Base-by-base conservation (phyloP, 2,113 vertebrate species). In the Ammospiza nelsoni region DNA sequence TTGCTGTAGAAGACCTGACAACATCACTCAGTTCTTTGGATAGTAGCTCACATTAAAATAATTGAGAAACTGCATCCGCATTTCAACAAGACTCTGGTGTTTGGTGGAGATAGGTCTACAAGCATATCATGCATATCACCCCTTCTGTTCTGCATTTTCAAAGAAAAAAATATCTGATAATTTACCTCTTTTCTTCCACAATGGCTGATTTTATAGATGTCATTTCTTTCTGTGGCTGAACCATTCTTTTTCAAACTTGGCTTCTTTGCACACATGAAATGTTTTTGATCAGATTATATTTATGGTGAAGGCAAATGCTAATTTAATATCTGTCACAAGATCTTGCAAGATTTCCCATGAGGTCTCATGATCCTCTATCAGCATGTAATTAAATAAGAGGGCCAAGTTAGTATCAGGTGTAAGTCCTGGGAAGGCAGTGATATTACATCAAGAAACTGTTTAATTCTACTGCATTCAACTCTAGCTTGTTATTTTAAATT, bases 291-390 rank as follows among this genome's bases (percentile, higher is more conserved):
- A 92, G 85, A 67, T 83, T 94, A 35, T 81, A 89, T 93, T 90
- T 89, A 68, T 0, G 0, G 54, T 37, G 57, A 91, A 93, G 69
- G 68, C 68, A 93, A 93, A 94, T 62, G 76, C 48, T 95, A 86
- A 94, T 97, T 94, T 96, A 90, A 88, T 96, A 88, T 79, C 68
- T 93, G 68, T 94, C 89, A 94, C 44, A 93, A 90, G 68, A 77
- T 81, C 83, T 94, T 94, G 44, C 67, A 89, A 92, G 83, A 92
- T 96, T 95, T 97, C 92, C 88, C 76, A 24, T 46, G 79, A 74
- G 93, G 21, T 92, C 76, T 96, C 24, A 81, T 84, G 85, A 90
- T 93, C 25, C 12, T 89, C 31, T 75, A 84, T 87, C 79, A 96
- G 65, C 68, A n/a, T 49, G 68, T 93, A 94, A 94, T 96, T 94